A percentile compares a stretch with the other conserved stretches of the same genome.
These are phyloP conservation scores for Colossoma macropomum DNA, from an alignment of 2,113 vertebrate genomes.

Conservation along the genomic window DNA sequence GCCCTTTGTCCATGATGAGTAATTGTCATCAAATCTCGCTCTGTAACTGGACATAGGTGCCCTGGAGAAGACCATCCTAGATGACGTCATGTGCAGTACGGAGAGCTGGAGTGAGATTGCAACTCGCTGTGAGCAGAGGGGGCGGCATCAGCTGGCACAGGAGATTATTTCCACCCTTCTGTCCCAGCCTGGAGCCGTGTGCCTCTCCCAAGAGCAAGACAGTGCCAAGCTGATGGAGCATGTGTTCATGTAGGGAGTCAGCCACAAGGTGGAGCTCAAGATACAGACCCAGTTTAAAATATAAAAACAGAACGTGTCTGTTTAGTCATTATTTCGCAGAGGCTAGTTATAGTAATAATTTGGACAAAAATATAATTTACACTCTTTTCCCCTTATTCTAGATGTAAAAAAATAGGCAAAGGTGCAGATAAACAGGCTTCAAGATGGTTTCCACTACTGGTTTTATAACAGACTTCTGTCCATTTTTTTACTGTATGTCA, in stretches of 20 bases:
- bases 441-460: too few species aligned
- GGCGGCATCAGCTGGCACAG: slow-evolving; percentile 42
- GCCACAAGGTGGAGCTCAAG: slow-evolving; percentile 54
- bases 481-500: too few species aligned
- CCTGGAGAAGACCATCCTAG: slow-evolving; percentile 47
- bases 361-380: background rate
- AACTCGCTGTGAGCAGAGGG: slow-evolving; percentile 31
- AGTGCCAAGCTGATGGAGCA: slow-evolving; percentile 47
- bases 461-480: too few species aligned
- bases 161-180: slow-evolving; percentile 51
- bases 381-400: too few species aligned
- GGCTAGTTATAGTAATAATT: background rate
- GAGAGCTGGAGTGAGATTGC: slow-evolving; percentile 58
- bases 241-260: slow-evolving; percentile 47
- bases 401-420: too few species aligned
- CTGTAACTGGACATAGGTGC: slow-evolving; percentile 29
- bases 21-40: background rate
- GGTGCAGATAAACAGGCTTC: too few species aligned
- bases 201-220: slow-evolving; percentile 26
- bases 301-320: background rate
- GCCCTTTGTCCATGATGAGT: background rate
- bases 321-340: background rate
- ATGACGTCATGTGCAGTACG: slow-evolving; percentile 28
- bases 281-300: background rate
- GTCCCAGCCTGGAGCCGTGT: slow-evolving; percentile 41